Conservation (phyloP, 2,797 vertebrate species). For the Strix occidentalis region DNA sequence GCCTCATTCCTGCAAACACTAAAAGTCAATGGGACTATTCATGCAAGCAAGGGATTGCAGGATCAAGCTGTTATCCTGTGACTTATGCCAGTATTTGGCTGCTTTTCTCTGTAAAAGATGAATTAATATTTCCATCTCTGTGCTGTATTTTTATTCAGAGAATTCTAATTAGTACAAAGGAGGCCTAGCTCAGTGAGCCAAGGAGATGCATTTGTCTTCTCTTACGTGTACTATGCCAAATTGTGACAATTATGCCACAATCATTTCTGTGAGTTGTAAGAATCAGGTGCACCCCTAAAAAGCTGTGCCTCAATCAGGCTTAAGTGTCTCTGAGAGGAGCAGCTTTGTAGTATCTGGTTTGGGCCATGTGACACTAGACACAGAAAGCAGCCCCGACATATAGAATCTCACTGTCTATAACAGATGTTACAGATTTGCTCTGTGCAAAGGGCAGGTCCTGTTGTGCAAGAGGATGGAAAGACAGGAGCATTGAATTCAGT, state of each 20-base stretch:
- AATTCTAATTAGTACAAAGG: slow-evolving; percentile 44
- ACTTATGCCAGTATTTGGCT: slow-evolving; percentile 49
- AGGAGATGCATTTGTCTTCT: slow-evolving; percentile 25
- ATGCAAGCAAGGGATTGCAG: slow-evolving; percentile 44
- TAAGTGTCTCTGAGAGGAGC: neutral
- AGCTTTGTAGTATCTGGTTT: neutral
- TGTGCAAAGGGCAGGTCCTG: neutral
- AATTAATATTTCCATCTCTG: slow-evolving; percentile 27
- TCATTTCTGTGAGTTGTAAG: neutral
- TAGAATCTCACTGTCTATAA: fast-evolving
- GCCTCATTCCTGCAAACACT: neutral
- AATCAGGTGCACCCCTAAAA: neutral
- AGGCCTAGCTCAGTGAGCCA: neutral
- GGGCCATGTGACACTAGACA: neutral
- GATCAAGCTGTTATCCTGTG: slow-evolving; percentile 52
- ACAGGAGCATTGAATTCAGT: neutral
- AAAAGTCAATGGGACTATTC: slow-evolving; percentile 48
- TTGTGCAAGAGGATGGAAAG: neutral
- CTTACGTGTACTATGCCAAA: neutral
- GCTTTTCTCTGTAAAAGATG: neutral
- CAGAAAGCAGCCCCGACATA: neutral
- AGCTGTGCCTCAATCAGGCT: neutral
- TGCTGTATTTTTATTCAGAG: slow-evolving; percentile 26
- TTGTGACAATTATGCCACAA: neutral
- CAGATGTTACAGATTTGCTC: neutral